Conservation (phyloP, 2,888 invertebrate genomes). For the Noctua pronuba region DNA sequence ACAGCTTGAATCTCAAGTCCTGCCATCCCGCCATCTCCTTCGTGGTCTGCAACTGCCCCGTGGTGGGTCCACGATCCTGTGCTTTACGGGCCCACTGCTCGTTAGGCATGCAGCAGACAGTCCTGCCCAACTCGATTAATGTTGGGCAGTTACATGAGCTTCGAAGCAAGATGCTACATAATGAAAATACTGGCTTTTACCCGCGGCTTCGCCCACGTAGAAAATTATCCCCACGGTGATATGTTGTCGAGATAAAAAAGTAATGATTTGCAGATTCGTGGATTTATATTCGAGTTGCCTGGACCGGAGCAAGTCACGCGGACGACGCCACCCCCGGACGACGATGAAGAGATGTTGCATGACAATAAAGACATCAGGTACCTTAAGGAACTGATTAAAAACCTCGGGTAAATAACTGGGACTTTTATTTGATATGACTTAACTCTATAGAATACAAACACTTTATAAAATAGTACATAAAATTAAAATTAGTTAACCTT, state of each 20-base stretch:
- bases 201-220: neutral
- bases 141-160: neutral
- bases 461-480: neutral
- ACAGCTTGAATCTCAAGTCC: neutral
- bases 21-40: neutral
- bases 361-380: slow-evolving; percentile 82
- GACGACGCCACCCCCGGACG: slow-evolving; percentile 65
- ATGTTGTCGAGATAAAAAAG: neutral
- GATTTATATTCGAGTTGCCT: slow-evolving; percentile 77
- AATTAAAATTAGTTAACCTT: neutral
- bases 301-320: slow-evolving; percentile 65
- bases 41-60: neutral
- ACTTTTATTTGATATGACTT: slow-evolving; percentile 48
- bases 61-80: neutral
- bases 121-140: neutral
- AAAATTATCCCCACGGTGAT: neutral
- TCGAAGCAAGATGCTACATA: neutral
- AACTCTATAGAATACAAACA: neutral
- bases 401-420: slow-evolving; percentile 77
- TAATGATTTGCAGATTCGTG: slow-evolving; percentile 72
- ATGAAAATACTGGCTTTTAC: neutral
- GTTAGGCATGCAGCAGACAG: neutral
- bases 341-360: slow-evolving; percentile 76
- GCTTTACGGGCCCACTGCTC: neutral
- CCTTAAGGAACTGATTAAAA: slow-evolving; percentile 85